A percentile compares a stretch with the other conserved stretches of the same genome.
These are phyloP conservation scores for Stenotaenia linearis DNA, from an alignment of 2,888 invertebrate genomes.

Conservation along the genomic window DNA sequence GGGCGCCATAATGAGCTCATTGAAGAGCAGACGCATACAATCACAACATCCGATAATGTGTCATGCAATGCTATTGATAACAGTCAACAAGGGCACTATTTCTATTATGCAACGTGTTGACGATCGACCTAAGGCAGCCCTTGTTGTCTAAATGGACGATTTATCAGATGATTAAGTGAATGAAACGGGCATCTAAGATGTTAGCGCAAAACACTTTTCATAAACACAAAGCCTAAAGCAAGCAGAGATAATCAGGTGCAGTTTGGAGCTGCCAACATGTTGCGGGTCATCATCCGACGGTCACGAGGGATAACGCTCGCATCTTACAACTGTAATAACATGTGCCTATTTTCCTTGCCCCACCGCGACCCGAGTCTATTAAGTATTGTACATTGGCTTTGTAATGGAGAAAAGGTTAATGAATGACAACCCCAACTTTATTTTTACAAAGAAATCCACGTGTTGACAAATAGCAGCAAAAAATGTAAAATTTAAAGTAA, in stretches of 20 bases:
- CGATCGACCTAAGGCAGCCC: background rate
- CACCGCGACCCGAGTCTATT: background rate
- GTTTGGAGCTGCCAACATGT: background rate
- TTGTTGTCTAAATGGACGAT: background rate
- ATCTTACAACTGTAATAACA: background rate
- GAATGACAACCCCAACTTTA: background rate
- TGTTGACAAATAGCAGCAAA: too few relatives aligned
- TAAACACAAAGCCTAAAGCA: slow-evolving; percentile 1
- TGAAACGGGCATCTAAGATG: background rate
- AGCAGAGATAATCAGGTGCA: background rate
- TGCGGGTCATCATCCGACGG: background rate
- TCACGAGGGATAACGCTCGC: background rate
- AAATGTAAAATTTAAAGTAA: too few relatives aligned
- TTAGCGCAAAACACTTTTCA: background rate
- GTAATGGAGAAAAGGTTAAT: background rate
- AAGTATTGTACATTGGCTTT: background rate
- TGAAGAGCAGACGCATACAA: background rate
- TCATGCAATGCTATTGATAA: background rate
- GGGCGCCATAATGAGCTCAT: slow-evolving; percentile 1
- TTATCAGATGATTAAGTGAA: background rate
- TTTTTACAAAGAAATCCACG: too few relatives aligned
- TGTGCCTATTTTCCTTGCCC: background rate
- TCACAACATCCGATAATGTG: slow-evolving; percentile 9
- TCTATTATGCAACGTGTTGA: background rate
- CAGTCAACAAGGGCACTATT: background rate